phyloP scores from a whole-genome alignment of 2,888 invertebrate species.

The Synanthedon vespiformis region DNA sequence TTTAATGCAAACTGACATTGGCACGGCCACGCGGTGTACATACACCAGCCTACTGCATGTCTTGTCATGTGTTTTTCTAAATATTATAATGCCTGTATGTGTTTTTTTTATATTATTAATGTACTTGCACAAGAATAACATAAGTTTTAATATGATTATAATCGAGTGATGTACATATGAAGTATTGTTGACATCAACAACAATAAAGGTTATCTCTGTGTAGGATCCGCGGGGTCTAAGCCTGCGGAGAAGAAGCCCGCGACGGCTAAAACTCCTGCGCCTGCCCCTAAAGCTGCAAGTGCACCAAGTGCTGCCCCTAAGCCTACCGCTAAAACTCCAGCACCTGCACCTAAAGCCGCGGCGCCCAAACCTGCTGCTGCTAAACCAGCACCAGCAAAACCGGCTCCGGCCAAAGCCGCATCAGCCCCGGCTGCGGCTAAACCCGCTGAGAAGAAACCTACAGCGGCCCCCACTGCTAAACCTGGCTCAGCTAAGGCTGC shows the following conservation, averaged over 20 bases:
- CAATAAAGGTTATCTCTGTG: slow-evolving; percentile 3
- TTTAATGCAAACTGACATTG: slow-evolving; percentile 4
- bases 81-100: too few species aligned
- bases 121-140: neutral
- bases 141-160: neutral
- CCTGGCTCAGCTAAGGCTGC: slow-evolving; percentile 67
- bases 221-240: slow-evolving; percentile 51
- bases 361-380: slow-evolving; percentile 43
- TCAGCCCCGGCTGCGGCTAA: slow-evolving; percentile 51
- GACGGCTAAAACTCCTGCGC: slow-evolving; percentile 54
- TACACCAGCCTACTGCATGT: too few species aligned
- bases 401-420: slow-evolving; percentile 47
- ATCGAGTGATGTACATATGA: too few species aligned
- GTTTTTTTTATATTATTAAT: too few species aligned
- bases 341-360: slow-evolving; percentile 66
- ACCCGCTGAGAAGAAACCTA: slow-evolving; percentile 51
- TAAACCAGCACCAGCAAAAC: slow-evolving; percentile 27
- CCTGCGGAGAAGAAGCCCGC: slow-evolving; percentile 59
- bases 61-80: neutral
- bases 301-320: slow-evolving; percentile 40
- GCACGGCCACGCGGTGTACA: slow-evolving; percentile 39
- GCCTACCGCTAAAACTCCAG: slow-evolving; percentile 48
- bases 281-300: slow-evolving; percentile 51
- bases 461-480: slow-evolving; percentile 52
- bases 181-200: neutral